Conservation (phyloP, 53 echinoderm and acorn worm species). For the Crossaster papposus region DNA sequence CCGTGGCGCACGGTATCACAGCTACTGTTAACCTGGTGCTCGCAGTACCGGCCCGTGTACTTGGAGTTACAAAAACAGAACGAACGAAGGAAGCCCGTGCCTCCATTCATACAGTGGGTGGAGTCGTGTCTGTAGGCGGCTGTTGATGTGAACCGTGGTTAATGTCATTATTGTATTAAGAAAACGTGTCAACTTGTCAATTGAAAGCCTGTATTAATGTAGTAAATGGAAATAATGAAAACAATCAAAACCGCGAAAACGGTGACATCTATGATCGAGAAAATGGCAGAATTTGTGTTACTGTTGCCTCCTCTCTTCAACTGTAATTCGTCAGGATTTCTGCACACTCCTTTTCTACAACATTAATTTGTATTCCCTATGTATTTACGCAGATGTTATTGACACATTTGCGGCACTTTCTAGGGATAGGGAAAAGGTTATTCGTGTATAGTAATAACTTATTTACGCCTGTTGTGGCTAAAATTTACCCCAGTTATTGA, state of each 20-base stretch:
- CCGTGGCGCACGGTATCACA: conserved; percentile 72
- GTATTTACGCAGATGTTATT: too few relatives aligned
- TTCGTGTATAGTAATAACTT: neutral
- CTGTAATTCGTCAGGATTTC: neutral
- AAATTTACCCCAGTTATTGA: neutral
- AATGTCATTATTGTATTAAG: neutral
- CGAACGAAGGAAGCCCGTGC: conserved; percentile 77
- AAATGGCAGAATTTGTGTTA: too few relatives aligned
- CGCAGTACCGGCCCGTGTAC: conserved; percentile 86
- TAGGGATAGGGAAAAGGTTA: neutral
- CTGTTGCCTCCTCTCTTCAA: too few relatives aligned
- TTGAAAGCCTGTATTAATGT: too few relatives aligned
- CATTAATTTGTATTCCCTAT: too few relatives aligned
- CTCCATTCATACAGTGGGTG: conserved; percentile 82
- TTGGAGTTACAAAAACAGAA: conserved; percentile 80
- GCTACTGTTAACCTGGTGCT: conserved; percentile 60
- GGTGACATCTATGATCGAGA: too few relatives aligned
- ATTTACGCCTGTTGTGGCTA: neutral
- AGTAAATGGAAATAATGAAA: too few relatives aligned
- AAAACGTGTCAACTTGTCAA: neutral
- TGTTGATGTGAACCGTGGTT: neutral
- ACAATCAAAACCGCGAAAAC: too few relatives aligned
- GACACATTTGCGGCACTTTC: neutral
- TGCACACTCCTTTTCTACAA: neutral
- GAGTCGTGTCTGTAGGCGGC: conserved; percentile 55